Evolutionary conservation across 2,888 invertebrate species (phyloP).

Genomic region (Euclidia mi): DNA sequence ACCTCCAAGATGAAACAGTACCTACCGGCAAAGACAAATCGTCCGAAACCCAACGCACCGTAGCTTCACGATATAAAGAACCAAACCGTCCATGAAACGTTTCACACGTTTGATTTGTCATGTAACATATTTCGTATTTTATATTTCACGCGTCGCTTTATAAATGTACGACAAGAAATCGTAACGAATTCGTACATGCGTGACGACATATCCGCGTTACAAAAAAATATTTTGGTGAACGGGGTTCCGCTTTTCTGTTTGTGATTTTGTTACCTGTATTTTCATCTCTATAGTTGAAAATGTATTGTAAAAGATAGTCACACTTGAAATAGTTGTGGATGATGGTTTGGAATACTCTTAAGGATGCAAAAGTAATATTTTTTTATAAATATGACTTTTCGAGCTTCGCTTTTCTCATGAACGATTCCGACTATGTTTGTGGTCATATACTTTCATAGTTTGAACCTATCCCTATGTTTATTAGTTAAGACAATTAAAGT

Average conservation of each 20-base stretch:
- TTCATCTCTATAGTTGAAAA: too few relatives aligned
- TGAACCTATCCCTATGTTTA: too few relatives aligned
- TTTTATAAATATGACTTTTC: too few relatives aligned
- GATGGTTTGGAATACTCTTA: too few relatives aligned
- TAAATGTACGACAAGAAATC: slow-evolving; percentile 67
- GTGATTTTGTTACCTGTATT: too few relatives aligned
- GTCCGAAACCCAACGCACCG: slow-evolving; percentile 5
- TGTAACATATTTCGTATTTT: slow-evolving; percentile 36
- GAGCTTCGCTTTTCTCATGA: too few relatives aligned
- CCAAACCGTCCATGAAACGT: slow-evolving; percentile 26
- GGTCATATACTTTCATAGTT: too few relatives aligned
- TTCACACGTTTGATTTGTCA: slow-evolving; percentile 39
- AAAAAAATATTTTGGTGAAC: slow-evolving; percentile 37
- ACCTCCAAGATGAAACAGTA: slow-evolving; percentile 12
- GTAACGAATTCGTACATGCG: slow-evolving; percentile 70
- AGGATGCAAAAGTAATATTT: too few relatives aligned
- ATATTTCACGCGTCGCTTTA: slow-evolving; percentile 63
- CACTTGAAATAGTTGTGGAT: too few relatives aligned
- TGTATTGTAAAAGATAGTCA: too few relatives aligned
- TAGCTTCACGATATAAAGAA: slow-evolving; percentile 11
- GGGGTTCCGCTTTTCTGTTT: slow-evolving; percentile 19
- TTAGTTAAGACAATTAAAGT: too few relatives aligned
- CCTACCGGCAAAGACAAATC: slow-evolving; percentile 12
- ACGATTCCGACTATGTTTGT: too few relatives aligned
- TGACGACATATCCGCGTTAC: slow-evolving; percentile 66